Percentiles rank a stretch among this genome's conserved stretches.
Conservation (phyloP, 2,113 vertebrate genomes). For the Fukomys damarensis region DNA sequence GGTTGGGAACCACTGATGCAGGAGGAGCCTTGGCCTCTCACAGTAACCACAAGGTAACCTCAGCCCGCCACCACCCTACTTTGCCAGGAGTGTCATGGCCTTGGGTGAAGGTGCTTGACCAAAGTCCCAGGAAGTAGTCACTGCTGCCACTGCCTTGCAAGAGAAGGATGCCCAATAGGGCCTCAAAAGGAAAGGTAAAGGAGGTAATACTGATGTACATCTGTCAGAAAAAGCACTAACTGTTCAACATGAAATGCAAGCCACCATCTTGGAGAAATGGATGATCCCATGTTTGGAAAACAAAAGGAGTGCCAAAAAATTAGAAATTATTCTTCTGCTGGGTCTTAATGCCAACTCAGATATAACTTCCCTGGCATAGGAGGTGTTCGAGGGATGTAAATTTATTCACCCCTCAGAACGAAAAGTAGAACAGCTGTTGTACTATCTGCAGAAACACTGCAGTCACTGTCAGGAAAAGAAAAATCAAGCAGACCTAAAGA, state of each 20-base stretch:
- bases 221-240: neutral
- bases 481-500: neutral
- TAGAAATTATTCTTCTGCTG: neutral
- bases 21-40: neutral
- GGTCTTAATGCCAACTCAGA: neutral
- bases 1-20: neutral
- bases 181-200: neutral
- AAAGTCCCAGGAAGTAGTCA: neutral
- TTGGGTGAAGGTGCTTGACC: neutral
- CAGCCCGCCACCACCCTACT: neutral
- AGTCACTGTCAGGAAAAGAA: neutral
- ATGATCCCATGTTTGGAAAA: neutral
- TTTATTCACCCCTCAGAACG: neutral
- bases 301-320: neutral
- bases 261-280: neutral
- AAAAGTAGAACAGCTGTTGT: neutral
- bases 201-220: neutral
- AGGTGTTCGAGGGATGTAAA: neutral
- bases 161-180: neutral
- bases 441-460: neutral
- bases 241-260: neutral
- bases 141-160: neutral
- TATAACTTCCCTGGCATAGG: neutral
- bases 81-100: neutral
- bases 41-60: neutral